These are phyloP conservation scores for Amphiprion clarkii DNA, from an alignment of 2,797 vertebrate genomes.

Conservation along the genomic window DNA sequence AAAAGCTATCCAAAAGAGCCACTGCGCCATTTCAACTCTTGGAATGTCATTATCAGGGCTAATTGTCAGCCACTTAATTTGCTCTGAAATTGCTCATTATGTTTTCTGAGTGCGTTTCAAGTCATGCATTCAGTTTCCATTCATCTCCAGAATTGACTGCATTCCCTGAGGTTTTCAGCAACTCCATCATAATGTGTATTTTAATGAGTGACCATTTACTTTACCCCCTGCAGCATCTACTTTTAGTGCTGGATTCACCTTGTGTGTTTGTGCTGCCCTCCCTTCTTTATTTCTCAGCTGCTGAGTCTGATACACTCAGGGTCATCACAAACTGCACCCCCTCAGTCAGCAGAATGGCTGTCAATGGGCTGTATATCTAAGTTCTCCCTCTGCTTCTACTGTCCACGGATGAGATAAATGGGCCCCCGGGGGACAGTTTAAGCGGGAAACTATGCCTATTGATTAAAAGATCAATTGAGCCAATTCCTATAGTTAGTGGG, in stretches of 20 bases:
- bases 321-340: constrained; percentile 42
- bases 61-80: constrained; percentile 43
- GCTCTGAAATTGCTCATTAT: constrained; percentile 53
- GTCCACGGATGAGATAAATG: constrained; percentile 55
- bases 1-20: not conserved
- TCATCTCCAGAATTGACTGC: constrained; percentile 56
- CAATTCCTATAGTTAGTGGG: constrained; percentile 26
- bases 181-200: constrained; percentile 34
- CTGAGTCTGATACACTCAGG: constrained; percentile 45
- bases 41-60: constrained; percentile 20
- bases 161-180: constrained; percentile 28
- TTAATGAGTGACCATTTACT: constrained; percentile 41
- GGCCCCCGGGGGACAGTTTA: constrained; percentile 23
- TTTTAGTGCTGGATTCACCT: constrained; percentile 7
- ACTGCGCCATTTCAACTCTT: constrained; percentile 1
- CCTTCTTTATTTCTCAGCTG: constrained; percentile 27
- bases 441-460: constrained; percentile 34
- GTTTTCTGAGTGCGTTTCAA: constrained; percentile 54
- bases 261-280: constrained; percentile 1
- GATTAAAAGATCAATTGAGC: constrained; percentile 44
- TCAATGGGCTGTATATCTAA: constrained; percentile 54
- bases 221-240: constrained; percentile 29
- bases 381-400: constrained; percentile 48
- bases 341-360: constrained; percentile 57
- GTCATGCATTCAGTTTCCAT: constrained; percentile 62